Conservation (phyloP, 2,888 invertebrate species). For the Carcina quercana region DNA sequence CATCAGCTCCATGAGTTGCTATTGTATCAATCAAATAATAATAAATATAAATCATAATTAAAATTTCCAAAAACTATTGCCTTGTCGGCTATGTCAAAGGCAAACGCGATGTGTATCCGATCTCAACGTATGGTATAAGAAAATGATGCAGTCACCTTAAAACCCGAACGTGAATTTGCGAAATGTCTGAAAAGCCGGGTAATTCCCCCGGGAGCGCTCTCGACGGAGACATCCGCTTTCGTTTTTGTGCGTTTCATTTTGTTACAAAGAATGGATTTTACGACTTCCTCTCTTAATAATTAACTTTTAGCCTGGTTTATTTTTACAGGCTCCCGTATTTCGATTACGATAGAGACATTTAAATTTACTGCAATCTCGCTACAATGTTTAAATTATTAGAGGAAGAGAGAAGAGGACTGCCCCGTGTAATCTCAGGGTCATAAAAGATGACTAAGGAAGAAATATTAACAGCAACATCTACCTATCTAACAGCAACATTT, state of each 20-base stretch:
- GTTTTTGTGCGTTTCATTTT: conserved; percentile 52
- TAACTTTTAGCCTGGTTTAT: conserved; percentile 36
- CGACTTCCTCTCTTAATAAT: conserved; percentile 50
- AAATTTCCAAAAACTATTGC: too few species aligned
- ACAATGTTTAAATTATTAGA: too few species aligned
- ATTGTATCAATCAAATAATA: too few species aligned
- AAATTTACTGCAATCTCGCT: conserved; percentile 1
- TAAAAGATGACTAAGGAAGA: too few species aligned
- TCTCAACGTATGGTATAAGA: conserved; percentile 32
- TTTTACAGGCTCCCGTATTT: conserved; percentile 20
- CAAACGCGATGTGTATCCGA: conserved; percentile 19
- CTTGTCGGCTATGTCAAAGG: too few species aligned
- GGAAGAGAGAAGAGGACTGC: too few species aligned
- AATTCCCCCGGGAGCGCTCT: conserved; percentile 33
- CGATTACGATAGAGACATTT: conserved; percentile 10
- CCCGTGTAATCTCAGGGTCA: too few species aligned
- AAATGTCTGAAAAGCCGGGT: conserved; percentile 41
- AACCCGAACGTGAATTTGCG: conserved; percentile 42
- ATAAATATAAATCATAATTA: too few species aligned
- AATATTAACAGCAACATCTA: too few species aligned
- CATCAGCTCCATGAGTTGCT: too few species aligned
- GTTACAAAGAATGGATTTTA: conserved; percentile 48
- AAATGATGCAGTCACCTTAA: conserved; percentile 42
- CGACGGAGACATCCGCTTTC: conserved; percentile 45
- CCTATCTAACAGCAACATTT: too few species aligned